These are phyloP conservation scores for Nephrotoma guestfalica DNA, from an alignment of 2,888 invertebrate genomes.

Conservation along the genomic window DNA sequence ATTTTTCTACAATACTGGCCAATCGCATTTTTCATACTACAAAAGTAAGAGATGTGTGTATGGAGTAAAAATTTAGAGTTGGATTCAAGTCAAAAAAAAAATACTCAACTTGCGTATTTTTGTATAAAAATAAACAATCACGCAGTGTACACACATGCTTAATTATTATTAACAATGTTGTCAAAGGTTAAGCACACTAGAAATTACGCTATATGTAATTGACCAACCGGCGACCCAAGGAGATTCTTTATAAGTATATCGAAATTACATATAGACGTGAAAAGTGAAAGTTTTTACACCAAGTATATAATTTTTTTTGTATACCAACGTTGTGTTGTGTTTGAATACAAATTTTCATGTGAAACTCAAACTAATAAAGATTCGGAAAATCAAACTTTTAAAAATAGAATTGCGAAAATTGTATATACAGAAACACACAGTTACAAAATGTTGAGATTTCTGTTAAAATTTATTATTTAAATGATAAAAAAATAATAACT, in stretches of 20 bases:
- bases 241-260: neutral
- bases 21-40: neutral
- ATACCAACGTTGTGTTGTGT: neutral
- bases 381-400: neutral
- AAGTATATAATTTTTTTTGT: neutral
- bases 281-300: neutral
- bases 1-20: neutral
- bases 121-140: neutral
- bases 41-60: neutral
- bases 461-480: neutral
- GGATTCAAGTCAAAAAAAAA: neutral
- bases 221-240: neutral
- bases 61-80: neutral
- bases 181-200: neutral
- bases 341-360: neutral
- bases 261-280: neutral
- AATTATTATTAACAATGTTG: neutral
- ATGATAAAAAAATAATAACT: neutral
- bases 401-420: neutral
- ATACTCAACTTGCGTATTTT: neutral
- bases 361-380: neutral
- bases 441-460: neutral
- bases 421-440: neutral
- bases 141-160: neutral
- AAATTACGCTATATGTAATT: neutral